Base-by-base conservation (phyloP, 2,797 vertebrate species). In the Pterois miles region DNA sequence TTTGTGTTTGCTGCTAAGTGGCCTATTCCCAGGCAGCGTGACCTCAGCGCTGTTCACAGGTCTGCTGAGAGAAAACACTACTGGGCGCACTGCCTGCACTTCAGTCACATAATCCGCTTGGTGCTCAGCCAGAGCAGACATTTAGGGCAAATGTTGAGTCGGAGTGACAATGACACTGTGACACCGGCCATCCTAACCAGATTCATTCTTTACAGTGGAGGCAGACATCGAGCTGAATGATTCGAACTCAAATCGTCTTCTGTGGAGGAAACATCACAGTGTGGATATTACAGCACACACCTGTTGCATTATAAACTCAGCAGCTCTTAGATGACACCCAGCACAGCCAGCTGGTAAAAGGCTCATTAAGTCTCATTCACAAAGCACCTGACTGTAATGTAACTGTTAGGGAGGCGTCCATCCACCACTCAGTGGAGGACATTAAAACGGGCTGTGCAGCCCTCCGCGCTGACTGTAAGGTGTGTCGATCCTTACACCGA, bases 61-160 rank as follows among this genome's bases (percentile, higher is more conserved):
- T 84, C 85, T 84, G 86, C 81, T 79, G 85, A 87, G 86, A 81
- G 84, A 88, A 88, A 91, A 83, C 82, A 89, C 88, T 75, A 89
- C 73, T 74, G 74, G 82, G 85, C 81, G 76, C 16, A 3, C 67
- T 83, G 89, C 81, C 83, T 83, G 63, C 77, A 65, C 85, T 78
- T 81, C 72, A 84, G 86, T 77, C 81, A 86, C 46, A 84, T 77
- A 86, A 90, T 91, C 85, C 79, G 77, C 75, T 83, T 89, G 81
- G 76, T 80, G 62, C 53, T 52, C 27, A 53, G 83, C 85, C 87
- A 90, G 71, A 59, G 23, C 60, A 82, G 76, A 82, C 83, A 86
- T 87, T 89, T 63, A 82, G 81, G 76, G 76, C 78, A 83, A 88
- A 86, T 59, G 82, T 80, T 85, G 85, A 80, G 81, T 74, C 7